Evolutionary conservation across 2,888 invertebrate genomes (phyloP).

Genomic region (Azorinus chamasolen): DNA sequence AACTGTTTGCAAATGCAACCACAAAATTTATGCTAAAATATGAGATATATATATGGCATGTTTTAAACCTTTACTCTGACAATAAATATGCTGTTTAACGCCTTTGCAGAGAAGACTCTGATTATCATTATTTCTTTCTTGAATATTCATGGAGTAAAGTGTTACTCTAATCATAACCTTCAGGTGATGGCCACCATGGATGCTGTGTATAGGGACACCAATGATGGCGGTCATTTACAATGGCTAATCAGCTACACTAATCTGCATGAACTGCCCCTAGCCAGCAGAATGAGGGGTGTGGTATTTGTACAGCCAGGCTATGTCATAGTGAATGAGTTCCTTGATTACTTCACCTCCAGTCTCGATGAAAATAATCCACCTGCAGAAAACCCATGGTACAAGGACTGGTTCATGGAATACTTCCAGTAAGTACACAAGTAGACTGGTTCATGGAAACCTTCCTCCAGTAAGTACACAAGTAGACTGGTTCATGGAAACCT

Average conservation of each 20-base stretch:
- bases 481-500: constrained; percentile 57
- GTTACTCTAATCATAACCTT: too few species aligned
- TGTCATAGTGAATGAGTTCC: constrained; percentile 74
- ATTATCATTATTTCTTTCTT: too few species aligned
- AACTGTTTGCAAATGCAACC: too few species aligned
- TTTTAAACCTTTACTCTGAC: too few species aligned
- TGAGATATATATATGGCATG: too few species aligned
- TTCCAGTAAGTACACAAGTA: constrained; percentile 65
- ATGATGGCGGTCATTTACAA: constrained; percentile 58
- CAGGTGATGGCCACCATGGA: constrained; percentile 58
- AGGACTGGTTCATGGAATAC: constrained; percentile 82
- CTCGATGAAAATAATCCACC: constrained; percentile 63
- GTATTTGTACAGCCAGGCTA: constrained; percentile 66
- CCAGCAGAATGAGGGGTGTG: constrained; percentile 66
- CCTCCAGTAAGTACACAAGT: constrained; percentile 73
- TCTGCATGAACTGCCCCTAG: constrained; percentile 46
- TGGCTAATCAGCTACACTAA: constrained; percentile 77
- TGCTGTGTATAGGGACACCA: neutral
- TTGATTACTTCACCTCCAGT: constrained; percentile 69
- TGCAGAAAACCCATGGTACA: constrained; percentile 79
- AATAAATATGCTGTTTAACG: too few species aligned
- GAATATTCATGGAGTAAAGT: too few species aligned
- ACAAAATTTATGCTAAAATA: too few species aligned
- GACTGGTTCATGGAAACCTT: too few species aligned
- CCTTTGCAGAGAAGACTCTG: too few species aligned